Evolutionary conservation across 2,113 vertebrate genomes (phyloP).

Genomic region (Propithecus coquereli): DNA sequence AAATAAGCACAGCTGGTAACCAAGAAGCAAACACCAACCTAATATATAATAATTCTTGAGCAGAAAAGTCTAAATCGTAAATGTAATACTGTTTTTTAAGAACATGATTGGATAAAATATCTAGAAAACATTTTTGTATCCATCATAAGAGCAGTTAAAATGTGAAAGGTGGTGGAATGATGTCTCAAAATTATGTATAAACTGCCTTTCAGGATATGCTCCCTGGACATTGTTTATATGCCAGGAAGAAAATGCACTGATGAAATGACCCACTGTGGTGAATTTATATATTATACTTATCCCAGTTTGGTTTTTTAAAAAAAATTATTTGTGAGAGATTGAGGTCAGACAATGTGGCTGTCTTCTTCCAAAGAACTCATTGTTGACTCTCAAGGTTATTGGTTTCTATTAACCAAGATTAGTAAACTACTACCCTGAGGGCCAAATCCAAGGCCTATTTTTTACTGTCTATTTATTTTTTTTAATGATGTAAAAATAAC

Average conservation of each 20-base stretch:
- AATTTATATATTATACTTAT: background rate
- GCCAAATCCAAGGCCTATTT: background rate
- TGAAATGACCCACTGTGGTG: background rate
- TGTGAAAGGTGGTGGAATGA: background rate
- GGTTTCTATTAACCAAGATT: background rate
- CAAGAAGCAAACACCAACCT: background rate
- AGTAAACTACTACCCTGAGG: background rate
- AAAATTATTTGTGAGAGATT: background rate
- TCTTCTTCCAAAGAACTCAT: background rate
- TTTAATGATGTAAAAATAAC: background rate
- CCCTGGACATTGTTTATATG: background rate
- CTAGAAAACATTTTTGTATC: background rate
- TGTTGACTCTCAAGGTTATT: background rate
- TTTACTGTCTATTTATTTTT: slow-evolving; percentile 14
- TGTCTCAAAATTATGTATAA: background rate
- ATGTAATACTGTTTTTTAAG: background rate
- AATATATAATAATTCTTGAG: background rate
- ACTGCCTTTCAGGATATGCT: background rate
- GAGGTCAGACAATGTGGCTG: background rate
- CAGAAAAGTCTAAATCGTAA: slow-evolving; percentile 11
- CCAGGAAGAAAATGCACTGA: background rate
- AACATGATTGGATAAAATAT: background rate
- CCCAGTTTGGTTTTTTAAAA: background rate
- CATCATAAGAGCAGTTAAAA: background rate
- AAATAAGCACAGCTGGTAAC: background rate